A percentile compares a stretch with the other conserved stretches of the same genome.
These are phyloP conservation scores for Resseliella maxima DNA, from an alignment of 2,888 invertebrate genomes.

Conservation along the genomic window DNA sequence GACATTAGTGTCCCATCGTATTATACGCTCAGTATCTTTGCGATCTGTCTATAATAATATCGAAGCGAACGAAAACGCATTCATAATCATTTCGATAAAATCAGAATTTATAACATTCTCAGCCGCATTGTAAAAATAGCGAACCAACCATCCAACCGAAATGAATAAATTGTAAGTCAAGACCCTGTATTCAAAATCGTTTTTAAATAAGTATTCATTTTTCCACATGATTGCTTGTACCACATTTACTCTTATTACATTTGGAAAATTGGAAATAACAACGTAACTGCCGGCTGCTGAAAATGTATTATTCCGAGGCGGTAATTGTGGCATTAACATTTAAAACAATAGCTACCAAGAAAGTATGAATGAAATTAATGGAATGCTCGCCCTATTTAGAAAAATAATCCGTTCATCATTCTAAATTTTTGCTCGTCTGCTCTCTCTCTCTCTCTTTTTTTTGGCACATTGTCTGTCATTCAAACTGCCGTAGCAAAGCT, in stretches of 20 bases:
- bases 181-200: slow-evolving; percentile 19
- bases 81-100: slow-evolving; percentile 51
- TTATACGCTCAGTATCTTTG: slow-evolving; percentile 46
- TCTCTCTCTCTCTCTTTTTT: background rate
- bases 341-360: slow-evolving; percentile 15
- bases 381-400: background rate
- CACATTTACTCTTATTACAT: slow-evolving; percentile 6
- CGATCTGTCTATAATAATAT: slow-evolving; percentile 46
- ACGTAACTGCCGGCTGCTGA: background rate
- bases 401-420: slow-evolving; percentile 48
- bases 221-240: slow-evolving; percentile 38
- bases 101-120: slow-evolving; percentile 21
- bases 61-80: slow-evolving; percentile 20
- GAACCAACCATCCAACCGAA: background rate
- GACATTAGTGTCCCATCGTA: slow-evolving; percentile 51
- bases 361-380: background rate
- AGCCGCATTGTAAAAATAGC: slow-evolving; percentile 10
- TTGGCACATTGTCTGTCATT: background rate
- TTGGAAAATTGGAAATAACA: slow-evolving; percentile 26
- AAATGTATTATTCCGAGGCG: background rate
- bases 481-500: background rate
- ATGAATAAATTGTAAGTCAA: slow-evolving; percentile 34
- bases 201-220: slow-evolving; percentile 53
- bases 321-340: slow-evolving; percentile 1
- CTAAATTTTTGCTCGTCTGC: background rate